phyloP scores from a whole-genome alignment of 1,140 invertebrate species.

The Danaus melanippus region DNA sequence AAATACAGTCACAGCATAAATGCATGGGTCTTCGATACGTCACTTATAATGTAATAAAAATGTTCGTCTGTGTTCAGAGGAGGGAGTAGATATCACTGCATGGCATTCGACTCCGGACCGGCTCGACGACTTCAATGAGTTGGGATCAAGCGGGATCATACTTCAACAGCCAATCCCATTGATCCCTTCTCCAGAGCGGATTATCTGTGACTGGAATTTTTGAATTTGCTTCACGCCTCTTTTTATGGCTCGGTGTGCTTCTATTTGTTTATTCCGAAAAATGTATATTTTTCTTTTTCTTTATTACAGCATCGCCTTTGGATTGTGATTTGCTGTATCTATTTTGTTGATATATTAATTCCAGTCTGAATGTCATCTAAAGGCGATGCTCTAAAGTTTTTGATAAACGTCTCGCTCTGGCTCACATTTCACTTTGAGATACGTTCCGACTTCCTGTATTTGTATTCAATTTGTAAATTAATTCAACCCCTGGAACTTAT shows the following conservation, averaged over 20 bases:
- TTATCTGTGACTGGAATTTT: constrained; percentile 64
- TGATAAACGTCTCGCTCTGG: constrained; percentile 33
- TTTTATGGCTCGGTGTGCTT: constrained; percentile 69
- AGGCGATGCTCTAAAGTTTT: constrained; percentile 13
- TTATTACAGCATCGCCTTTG: constrained; percentile 22
- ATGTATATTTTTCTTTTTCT: constrained; percentile 28
- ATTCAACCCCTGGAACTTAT: constrained; percentile 10
- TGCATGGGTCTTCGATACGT: constrained; percentile 28
- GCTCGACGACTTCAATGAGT: constrained; percentile 16
- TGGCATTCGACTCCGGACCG: constrained; percentile 32
- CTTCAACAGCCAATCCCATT: constrained; percentile 12
- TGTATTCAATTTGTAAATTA: constrained; percentile 7
- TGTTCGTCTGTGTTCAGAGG: constrained; percentile 52
- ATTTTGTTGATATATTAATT: too few species aligned
- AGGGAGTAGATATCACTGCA: constrained; percentile 37
- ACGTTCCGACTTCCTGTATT: constrained; percentile 5
- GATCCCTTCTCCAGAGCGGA: constrained; percentile 24
- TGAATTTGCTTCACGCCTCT: constrained; percentile 62
- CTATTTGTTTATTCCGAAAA: constrained; percentile 46
- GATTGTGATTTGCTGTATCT: constrained; percentile 13
- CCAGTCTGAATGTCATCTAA: constrained; percentile 4
- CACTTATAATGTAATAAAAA: constrained; percentile 13
- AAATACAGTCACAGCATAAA: constrained; percentile 51
- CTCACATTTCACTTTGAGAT: constrained; percentile 12
- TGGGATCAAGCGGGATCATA: constrained; percentile 12